Base-by-base conservation (phyloP, 2,888 invertebrate genomes). In the Rhagium mordax region DNA sequence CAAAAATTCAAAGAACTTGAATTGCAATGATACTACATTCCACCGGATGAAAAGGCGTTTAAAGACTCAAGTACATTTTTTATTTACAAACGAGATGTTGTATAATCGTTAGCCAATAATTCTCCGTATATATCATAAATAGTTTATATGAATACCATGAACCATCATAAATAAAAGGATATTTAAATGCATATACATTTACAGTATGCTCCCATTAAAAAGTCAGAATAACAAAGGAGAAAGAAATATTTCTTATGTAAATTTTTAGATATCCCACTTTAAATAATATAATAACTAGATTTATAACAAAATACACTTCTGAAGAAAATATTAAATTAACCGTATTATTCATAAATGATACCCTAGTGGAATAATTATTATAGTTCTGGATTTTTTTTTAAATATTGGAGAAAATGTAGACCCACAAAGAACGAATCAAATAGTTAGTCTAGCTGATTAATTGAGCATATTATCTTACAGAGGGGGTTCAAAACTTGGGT, bases 11-110 rank as follows among this genome's bases (percentile, higher is more conserved):
- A 55, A 57, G 33, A 70, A 64, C 70, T 62, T 70, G 70, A 70
- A 70, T 21, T 51, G 60, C 59, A 69, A 70, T 74, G 70, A 55
- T 74, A 74, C 70, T 64, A 65, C 70, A 71, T 66, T 71, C 74
- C 51, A 51, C 41, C 21, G 24, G 53, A 69, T 15, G 62, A 62
- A 74, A 70, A 64, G 70, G 66, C 70, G 33, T 74, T 57, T 66
- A 60, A 73, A 70, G 27, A 49, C 49, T 8, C 49, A n/a, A 49
- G 41, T 59, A 33, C 7, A 47, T 13, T 61, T 47, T 61, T 61
- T 20, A 20, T n/a, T n/a, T 15, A 2, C 3, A 20, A 48, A 47
- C 21, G 47, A 48, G 61, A 61, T 61, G 24, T 6, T 41, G 33
- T 41, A 59, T 18, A 6, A 53, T 53, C 24, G 13, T 24, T n/a